Evolutionary conservation across 2,888 invertebrate species (phyloP).

Genomic region (Dicranocentrus wangi): DNA sequence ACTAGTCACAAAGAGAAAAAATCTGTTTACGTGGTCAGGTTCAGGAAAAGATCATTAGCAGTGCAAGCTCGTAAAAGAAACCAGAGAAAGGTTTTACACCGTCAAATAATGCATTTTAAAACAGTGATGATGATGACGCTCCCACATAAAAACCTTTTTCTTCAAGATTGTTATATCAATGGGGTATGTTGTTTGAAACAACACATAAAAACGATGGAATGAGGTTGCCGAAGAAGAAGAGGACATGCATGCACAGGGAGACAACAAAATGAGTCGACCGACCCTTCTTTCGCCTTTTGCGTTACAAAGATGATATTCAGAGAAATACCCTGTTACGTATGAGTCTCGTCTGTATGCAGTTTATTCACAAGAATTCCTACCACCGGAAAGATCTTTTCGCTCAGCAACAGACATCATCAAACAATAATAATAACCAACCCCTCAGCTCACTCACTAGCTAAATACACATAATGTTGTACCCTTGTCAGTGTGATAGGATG

Average conservation of each 20-base stretch:
- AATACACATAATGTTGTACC: slow-evolving; percentile 16
- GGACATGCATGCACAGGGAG: too few relatives aligned
- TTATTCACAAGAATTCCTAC: slow-evolving; percentile 20
- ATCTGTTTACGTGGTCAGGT: slow-evolving; percentile 7
- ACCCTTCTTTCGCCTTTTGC: too few relatives aligned
- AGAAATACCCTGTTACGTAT: too few relatives aligned
- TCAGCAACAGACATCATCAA: slow-evolving; percentile 30
- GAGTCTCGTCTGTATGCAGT: too few relatives aligned
- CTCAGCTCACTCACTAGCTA: not conserved
- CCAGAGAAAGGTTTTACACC: slow-evolving; percentile 2
- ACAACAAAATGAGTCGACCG: too few relatives aligned
- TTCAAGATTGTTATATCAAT: not conserved
- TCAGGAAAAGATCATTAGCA: slow-evolving; percentile 17
- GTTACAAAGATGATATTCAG: too few relatives aligned
- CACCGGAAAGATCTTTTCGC: slow-evolving; percentile 41
- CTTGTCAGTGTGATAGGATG: slow-evolving; percentile 20
- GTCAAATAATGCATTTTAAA: not conserved
- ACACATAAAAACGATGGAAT: not conserved
- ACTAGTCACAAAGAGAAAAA: not conserved
- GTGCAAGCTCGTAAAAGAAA: slow-evolving; percentile 17
- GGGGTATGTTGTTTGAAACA: slow-evolving; percentile 5
- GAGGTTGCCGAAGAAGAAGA: slow-evolving; percentile 1
- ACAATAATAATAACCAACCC: slow-evolving; percentile 9
- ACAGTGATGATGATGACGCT: not conserved
- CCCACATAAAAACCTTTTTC: slow-evolving; percentile 1